Evolutionary conservation across 2,113 vertebrate species (phyloP).

Genomic region (Campylomormyrus numenius): DNA sequence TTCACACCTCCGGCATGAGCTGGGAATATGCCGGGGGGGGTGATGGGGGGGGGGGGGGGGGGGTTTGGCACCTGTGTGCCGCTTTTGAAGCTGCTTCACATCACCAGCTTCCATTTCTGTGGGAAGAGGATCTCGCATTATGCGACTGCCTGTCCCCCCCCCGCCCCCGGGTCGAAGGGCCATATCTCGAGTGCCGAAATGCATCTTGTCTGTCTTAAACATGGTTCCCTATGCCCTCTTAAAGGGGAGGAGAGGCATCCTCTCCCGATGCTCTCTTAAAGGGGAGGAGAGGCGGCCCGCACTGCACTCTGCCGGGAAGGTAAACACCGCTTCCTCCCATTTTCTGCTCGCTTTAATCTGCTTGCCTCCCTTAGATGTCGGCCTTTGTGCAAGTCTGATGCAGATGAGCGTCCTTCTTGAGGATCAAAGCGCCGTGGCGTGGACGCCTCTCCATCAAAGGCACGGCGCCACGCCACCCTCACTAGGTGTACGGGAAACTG

Average conservation of each 20-base stretch:
- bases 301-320: background rate
- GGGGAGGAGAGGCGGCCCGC: background rate
- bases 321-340: background rate
- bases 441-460: constrained; percentile 29
- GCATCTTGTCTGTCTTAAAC: background rate
- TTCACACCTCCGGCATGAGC: constrained; percentile 3
- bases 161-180: background rate
- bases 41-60: background rate
- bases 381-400: constrained; percentile 35
- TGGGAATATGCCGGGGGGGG: background rate
- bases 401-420: constrained; percentile 39
- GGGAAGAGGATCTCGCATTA: background rate
- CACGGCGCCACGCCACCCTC: background rate
- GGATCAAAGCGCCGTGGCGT: constrained; percentile 28
- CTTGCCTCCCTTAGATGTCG: constrained; percentile 42
- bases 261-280: background rate
- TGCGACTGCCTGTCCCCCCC: background rate
- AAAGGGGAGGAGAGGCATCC: background rate
- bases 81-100: constrained; percentile 8
- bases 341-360: constrained; percentile 40
- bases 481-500: background rate
- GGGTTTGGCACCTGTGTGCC: background rate
- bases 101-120: background rate
- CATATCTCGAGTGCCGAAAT: background rate
- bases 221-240: background rate